Evolutionary conservation across 2,797 vertebrate species (phyloP).

Genomic region (Rhadinocentrus ornatus): DNA sequence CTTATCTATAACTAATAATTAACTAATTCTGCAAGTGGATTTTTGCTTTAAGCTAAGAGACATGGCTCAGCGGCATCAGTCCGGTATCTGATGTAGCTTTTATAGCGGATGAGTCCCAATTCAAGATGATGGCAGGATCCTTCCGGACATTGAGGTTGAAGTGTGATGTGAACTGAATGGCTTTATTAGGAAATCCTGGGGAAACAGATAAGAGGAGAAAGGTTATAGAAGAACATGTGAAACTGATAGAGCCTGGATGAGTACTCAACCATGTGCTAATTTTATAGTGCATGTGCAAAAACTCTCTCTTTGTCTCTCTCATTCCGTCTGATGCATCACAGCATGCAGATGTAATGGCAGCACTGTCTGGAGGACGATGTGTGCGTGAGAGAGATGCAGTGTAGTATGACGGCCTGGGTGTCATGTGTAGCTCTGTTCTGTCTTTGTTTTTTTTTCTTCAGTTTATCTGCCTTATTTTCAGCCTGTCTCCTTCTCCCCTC

Average conservation of each 20-base stretch:
- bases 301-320: conserved; percentile 13
- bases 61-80: no score
- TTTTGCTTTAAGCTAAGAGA: no score
- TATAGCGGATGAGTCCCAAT: background rate
- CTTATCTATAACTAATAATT: no score
- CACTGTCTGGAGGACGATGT: conserved; percentile 18
- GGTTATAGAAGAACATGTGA: conserved; percentile 23
- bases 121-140: conserved; percentile 2
- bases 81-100: background rate
- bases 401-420: conserved; percentile 29
- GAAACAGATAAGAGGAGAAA: conserved; percentile 28
- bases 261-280: conserved; percentile 29
- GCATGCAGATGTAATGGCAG: conserved; percentile 35
- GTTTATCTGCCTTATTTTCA: background rate
- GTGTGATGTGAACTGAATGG: conserved; percentile 21
- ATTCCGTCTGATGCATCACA: conserved; percentile 50
- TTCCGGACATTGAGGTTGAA: conserved; percentile 24
- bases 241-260: conserved; percentile 33
- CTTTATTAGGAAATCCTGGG: conserved; percentile 44
- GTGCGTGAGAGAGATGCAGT: conserved; percentile 15
- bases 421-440: conserved; percentile 19
- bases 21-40: no score
- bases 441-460: conserved; percentile 6
- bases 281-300: conserved; percentile 27
- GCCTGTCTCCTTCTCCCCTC: background rate